phyloP scores from a whole-genome alignment of 2,113 vertebrate genomes.

The Okapia johnstoni region DNA sequence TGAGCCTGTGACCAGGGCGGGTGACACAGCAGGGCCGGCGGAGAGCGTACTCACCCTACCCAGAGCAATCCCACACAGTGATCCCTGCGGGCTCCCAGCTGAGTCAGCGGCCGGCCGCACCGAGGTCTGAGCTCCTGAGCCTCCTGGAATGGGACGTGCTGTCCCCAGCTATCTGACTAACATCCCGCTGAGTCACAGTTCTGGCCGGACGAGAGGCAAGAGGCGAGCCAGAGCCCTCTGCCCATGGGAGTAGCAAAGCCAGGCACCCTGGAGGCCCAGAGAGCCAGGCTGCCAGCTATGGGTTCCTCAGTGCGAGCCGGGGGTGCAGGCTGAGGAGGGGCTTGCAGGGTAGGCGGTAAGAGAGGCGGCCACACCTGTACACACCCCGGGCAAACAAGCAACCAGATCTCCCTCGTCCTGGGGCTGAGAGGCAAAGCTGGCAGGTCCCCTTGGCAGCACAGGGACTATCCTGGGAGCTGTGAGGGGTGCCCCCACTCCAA shows the following conservation, averaged over 20 bases:
- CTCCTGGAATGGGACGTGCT: neutral
- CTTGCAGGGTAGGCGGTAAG: neutral
- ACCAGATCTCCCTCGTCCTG: neutral
- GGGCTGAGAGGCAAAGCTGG: neutral
- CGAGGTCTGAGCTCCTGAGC: neutral
- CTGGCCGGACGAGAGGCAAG: neutral
- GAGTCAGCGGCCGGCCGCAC: neutral
- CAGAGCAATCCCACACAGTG: fast-evolving
- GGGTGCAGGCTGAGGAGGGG: neutral
- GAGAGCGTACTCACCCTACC: no score
- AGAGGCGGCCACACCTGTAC: fast-evolving
- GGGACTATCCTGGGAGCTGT: neutral
- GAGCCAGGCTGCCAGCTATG: neutral
- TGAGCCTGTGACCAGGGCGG: fast-evolving
- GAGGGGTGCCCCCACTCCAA: neutral
- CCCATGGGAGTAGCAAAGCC: neutral
- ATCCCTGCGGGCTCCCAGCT: neutral
- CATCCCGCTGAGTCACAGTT: neutral
- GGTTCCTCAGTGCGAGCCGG: neutral
- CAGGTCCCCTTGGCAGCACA: neutral
- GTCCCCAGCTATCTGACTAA: neutral
- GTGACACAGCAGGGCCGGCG: neutral
- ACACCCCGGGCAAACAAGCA: neutral
- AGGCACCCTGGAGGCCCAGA: neutral
- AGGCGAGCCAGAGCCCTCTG: neutral